Evolutionary conservation across 2,113 vertebrate genomes (phyloP).

Genomic region (Phrynosoma platyrhinos): DNA sequence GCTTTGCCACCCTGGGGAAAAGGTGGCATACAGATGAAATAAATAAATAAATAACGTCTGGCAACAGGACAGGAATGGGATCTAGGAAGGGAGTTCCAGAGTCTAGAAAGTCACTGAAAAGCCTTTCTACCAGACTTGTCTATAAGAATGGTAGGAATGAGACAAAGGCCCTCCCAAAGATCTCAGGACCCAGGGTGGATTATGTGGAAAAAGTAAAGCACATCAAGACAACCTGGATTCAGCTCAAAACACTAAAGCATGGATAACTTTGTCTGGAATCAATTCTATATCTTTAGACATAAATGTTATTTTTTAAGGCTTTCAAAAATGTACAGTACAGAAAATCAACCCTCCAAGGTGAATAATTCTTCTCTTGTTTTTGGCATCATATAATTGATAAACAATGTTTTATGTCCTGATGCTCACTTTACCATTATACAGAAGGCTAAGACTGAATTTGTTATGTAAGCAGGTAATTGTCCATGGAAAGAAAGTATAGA

Average conservation of each 20-base stretch:
- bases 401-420: slow-evolving; percentile 30
- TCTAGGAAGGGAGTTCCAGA: too few relatives aligned
- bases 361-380: neutral
- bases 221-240: neutral
- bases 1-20: too few relatives aligned
- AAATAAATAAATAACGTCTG: too few relatives aligned
- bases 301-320: slow-evolving; percentile 43
- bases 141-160: too few relatives aligned
- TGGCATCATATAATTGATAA: neutral
- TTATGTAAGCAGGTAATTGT: neutral
- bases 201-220: too few relatives aligned
- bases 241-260: neutral
- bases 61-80: too few relatives aligned
- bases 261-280: neutral
- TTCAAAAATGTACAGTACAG: slow-evolving; percentile 11
- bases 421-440: slow-evolving; percentile 29
- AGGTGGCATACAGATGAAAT: too few relatives aligned
- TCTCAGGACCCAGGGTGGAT: too few relatives aligned
- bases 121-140: too few relatives aligned
- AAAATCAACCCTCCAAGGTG: neutral
- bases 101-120: too few relatives aligned
- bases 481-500: slow-evolving; percentile 2
- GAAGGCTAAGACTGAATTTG: neutral
- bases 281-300: neutral
- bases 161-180: too few relatives aligned